Conservation (phyloP, 2,797 vertebrate genomes). For the Sebastolobus alascanus region DNA sequence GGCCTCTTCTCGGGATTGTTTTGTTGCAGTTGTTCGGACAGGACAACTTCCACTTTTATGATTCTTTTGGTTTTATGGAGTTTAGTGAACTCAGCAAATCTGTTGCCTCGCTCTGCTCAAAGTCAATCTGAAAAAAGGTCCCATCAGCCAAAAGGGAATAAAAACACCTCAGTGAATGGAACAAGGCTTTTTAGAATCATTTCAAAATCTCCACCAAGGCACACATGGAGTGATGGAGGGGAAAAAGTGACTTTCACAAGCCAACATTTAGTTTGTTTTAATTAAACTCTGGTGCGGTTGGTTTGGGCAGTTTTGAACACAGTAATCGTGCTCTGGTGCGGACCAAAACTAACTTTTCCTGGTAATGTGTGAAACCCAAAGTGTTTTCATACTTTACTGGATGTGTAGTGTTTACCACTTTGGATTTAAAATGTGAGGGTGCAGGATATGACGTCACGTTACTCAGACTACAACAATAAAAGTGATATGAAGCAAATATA, state of each 20-base stretch:
- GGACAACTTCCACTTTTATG: background rate
- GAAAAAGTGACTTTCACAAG: too few species aligned
- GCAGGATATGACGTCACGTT: rapidly evolving
- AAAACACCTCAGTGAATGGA: background rate
- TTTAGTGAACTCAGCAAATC: background rate
- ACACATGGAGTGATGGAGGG: background rate
- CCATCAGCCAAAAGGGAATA: background rate
- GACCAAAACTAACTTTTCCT: too few species aligned
- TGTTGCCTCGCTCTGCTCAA: background rate
- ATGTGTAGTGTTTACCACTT: too few species aligned
- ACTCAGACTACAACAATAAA: too few species aligned
- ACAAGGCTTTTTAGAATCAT: background rate
- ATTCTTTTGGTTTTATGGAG: background rate
- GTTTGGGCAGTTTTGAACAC: too few species aligned
- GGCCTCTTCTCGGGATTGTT: background rate
- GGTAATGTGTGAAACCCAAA: too few species aligned
- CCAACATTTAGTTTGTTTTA: too few species aligned
- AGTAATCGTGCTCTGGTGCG: too few species aligned
- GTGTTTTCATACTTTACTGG: too few species aligned
- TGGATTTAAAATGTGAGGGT: too few species aligned
- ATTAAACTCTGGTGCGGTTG: too few species aligned
- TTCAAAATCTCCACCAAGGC: background rate
- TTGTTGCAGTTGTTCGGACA: background rate
- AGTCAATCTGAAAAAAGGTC: background rate
- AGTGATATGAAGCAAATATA: too few species aligned